Conservation (phyloP, 2,113 vertebrate genomes). For the Syngnathus floridae region DNA sequence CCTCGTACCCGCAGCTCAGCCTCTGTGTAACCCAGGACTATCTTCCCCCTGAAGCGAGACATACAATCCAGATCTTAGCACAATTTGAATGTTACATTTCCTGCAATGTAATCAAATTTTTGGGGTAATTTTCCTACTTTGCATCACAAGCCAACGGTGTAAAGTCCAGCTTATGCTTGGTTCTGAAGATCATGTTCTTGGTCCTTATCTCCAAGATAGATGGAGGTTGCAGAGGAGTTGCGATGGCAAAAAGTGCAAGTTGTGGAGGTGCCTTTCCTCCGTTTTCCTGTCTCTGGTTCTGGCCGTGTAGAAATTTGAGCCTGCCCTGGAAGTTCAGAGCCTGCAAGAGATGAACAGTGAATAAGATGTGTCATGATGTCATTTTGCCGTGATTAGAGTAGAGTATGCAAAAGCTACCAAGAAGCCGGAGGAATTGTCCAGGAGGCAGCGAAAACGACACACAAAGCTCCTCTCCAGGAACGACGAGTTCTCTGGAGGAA, state of each 20-base stretch:
- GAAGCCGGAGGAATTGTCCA: conserved; percentile 94
- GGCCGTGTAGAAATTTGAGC: conserved; percentile 72
- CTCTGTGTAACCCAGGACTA: conserved; percentile 70
- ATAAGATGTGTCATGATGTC: too few relatives aligned
- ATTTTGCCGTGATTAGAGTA: not conserved
- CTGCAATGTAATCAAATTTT: not conserved
- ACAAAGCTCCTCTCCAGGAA: conserved; percentile 88
- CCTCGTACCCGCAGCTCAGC: conserved; percentile 65
- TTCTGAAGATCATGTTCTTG: conserved; percentile 75
- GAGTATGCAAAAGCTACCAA: conserved; percentile 69
- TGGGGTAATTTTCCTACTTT: conserved; percentile 55
- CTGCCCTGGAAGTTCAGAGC: conserved; percentile 73
- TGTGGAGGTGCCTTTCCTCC: conserved; percentile 55
- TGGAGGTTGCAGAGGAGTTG: conserved; percentile 69
- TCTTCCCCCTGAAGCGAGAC: conserved; percentile 56
- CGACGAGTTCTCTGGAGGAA: conserved; percentile 85
- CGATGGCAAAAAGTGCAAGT: conserved; percentile 72
- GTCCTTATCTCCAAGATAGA: conserved; percentile 73
- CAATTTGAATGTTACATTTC: not conserved
- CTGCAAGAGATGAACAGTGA: conserved; percentile 29
- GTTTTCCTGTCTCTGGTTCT: conserved; percentile 62
- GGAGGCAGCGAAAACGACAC: conserved; percentile 87
- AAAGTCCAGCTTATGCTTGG: conserved; percentile 78
- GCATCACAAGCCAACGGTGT: conserved; percentile 71
- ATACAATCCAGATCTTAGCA: not conserved